Evolutionary conservation across 1,140 invertebrate species (phyloP), one percentile per base, ranked within the genome.

Genomic region (Antheraea pernyi): DNA sequence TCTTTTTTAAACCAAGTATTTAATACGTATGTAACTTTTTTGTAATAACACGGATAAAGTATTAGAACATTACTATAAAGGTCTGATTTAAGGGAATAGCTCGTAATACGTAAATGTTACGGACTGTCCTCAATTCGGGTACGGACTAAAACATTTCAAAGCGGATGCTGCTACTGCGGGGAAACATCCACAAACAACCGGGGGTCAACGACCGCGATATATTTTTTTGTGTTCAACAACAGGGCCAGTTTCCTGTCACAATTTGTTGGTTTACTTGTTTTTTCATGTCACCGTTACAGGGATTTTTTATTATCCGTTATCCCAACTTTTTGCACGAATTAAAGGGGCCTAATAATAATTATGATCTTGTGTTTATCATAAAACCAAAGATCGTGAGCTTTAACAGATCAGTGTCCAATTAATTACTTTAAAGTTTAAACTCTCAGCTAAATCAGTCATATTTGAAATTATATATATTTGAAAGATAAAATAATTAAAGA

Each of bases 211-310:
- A 71, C 81, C 87, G 79, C 30, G 19, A 59, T 70, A 66, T 72
- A 30, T 72, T 79, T 86, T 85, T 84, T 85, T 83, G 75, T 80
- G 76, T 72, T 72, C 78, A 83, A 80, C 85, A 81, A 79, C 83
- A 86, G 85, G 76, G 76, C 69, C 63, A 77, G 83, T 72, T 89
- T 91, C 88, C 88, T 87, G 86, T 89, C 82, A 88, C 84, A 86
- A 87, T 85, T 88, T 86, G 83, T 81, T 80, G 74, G 9, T 53
- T 69, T 75, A 77, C 85, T 84, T 89, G 87, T 82, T 78, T 79
- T 80, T 71, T 65, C 19, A 5, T 67, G 46, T 77, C 81, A 81
- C 84, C 85, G 84, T 82, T 81, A 83, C 79, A 69, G 71, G 78
- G 75, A 75, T 67, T 71, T 85, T 80, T 82, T 75, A 73, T 72